Evolutionary conservation across 2,113 vertebrate species (phyloP), one percentile per base, ranked within the genome.

Genomic region (Fulmarus glacialis): DNA sequence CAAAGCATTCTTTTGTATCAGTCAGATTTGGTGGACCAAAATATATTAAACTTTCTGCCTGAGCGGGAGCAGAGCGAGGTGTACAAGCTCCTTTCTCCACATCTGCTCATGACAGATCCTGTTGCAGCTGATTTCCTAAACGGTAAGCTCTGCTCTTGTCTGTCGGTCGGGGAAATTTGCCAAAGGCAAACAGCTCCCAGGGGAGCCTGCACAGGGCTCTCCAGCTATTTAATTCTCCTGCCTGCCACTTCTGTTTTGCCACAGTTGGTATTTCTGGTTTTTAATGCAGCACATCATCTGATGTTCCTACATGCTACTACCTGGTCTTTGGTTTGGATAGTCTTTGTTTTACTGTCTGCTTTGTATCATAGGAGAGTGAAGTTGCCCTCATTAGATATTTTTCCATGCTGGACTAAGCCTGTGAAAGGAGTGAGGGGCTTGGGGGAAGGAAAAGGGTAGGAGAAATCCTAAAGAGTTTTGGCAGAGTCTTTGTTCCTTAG

Each of bases 21-120:
- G 99, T 98, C 98, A 98, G 99, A 99, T 98, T 98, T 99, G 98
- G 98, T 99, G 98, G 99, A 99, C 98, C 99, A 99, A 98, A 99
- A 98, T 97, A 99, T 99, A 98, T 98, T 99, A 93, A 99, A 98
- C 98, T 99, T 99, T 96, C 98, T 99, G 87, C 99, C 99, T 74
- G 99, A 99, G 91, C 97, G 98, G 80, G 99, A 99, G 96, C 99
- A 99, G 77, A 98, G 96, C 0, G 98, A 99, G 90, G 98, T 99
- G 50, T 99, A 99, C 97, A 98, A 98, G 97, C 98, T 99, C 82
- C 99, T 99, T 90, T 98, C 98, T 63, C 97, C 99, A 67, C 98
- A 97, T 30, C 91, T 98, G 98, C 98, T 99, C 87, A 98, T 99
- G 97, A 98, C 98, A 34, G 97, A 98, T 86, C 93, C 98, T 63